Percentiles rank a stretch among this genome's conserved stretches.
Conservation (phyloP, 2,888 invertebrate species). For the Sympetrum striolatum region DNA sequence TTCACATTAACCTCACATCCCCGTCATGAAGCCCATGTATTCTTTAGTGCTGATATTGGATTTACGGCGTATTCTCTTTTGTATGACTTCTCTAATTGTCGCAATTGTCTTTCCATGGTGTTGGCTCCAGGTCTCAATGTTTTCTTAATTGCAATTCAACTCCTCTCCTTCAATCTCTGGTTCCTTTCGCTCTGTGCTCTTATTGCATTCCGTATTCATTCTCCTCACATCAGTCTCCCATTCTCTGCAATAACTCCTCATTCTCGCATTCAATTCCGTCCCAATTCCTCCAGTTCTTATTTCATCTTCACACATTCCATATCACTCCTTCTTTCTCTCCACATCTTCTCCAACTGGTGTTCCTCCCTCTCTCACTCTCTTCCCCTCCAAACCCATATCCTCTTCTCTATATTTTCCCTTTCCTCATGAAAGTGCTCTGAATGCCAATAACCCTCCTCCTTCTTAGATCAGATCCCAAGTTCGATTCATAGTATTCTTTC, state of each 20-base stretch:
- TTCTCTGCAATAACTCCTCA: background rate
- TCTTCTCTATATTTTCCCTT: background rate
- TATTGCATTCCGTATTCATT: background rate
- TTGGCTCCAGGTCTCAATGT: too few relatives aligned
- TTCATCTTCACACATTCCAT: background rate
- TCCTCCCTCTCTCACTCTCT: background rate
- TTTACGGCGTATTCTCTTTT: too few relatives aligned
- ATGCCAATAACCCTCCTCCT: slow-evolving; percentile 12
- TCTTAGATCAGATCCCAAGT: background rate
- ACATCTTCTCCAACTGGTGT: background rate
- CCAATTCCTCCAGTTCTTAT: background rate
- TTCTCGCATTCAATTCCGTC: background rate
- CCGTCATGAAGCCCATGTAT: background rate
- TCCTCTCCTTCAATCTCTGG: background rate
- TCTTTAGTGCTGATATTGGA: too few relatives aligned
- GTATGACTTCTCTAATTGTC: too few relatives aligned
- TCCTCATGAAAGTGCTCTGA: slow-evolving; percentile 14
- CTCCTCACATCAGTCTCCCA: background rate
- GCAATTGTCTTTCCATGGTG: too few relatives aligned
- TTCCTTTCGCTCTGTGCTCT: background rate
- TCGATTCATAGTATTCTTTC: background rate
- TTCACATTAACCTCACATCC: background rate
- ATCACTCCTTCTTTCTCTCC: background rate
- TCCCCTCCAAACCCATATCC: background rate
- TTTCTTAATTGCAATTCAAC: too few relatives aligned